phyloP scores from a whole-genome alignment of 2,797 vertebrate species.

The Neoniphon sammara region DNA sequence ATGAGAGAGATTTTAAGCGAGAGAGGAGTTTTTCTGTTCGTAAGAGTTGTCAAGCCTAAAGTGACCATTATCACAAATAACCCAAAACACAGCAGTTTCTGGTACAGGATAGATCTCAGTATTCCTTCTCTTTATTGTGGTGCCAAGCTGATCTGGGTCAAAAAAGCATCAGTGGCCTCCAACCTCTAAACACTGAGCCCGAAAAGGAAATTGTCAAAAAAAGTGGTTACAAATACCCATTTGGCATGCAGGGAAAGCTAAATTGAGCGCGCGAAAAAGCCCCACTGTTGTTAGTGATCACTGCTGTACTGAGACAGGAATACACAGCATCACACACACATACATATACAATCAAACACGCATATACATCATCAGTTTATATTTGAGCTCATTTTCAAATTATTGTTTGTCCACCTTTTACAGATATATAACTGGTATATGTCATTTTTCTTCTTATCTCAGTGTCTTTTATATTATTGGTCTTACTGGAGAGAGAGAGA shows the following conservation, averaged over 20 bases:
- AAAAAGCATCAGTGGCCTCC: conserved; percentile 29
- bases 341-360: conserved; percentile 15
- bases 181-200: conserved; percentile 28
- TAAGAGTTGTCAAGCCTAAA: conserved; percentile 40
- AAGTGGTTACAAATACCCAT: conserved; percentile 4
- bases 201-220: conserved; percentile 17
- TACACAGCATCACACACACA: conserved; percentile 50
- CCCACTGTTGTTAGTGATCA: conserved; percentile 39
- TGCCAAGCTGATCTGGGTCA: conserved; percentile 52
- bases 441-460: conserved; percentile 36
- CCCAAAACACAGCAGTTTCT: conserved; percentile 51
- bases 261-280: conserved; percentile 23
- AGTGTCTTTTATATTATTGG: conserved; percentile 25
- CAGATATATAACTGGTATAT: conserved; percentile 38
- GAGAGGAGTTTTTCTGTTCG: conserved; percentile 50
- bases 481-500: conserved; percentile 27
- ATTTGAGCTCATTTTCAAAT: conserved; percentile 28
- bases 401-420: conserved; percentile 40
- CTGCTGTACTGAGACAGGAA: conserved; percentile 70
- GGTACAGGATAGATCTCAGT: conserved; percentile 48
- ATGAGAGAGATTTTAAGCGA: conserved; percentile 5
- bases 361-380: conserved; percentile 19
- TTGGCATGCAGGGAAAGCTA: conserved; percentile 35
- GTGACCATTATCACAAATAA: conserved; percentile 49
- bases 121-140: conserved; percentile 71